A percentile compares a stretch with the other conserved stretches of the same genome.
Conservation (phyloP, 2,797 vertebrate genomes). For the Centroberyx gerrardi region DNA sequence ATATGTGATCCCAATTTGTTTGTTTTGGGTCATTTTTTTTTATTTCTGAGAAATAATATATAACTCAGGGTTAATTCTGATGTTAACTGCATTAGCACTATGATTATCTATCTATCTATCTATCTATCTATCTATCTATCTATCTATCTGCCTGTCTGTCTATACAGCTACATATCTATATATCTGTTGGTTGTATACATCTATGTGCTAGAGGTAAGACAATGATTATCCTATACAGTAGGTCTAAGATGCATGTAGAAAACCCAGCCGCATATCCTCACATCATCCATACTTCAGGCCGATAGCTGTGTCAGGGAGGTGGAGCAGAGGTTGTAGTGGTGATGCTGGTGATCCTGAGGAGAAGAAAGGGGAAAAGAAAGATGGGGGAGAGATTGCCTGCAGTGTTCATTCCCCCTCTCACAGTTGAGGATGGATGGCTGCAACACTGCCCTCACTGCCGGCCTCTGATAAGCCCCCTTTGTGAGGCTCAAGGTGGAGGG, state of each 20-base stretch:
- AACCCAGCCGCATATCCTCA: not conserved
- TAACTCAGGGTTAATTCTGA: no score
- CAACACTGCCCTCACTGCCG: conserved; percentile 42
- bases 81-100: no score
- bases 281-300: not conserved
- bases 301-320: conserved; percentile 18
- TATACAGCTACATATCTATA: not conserved
- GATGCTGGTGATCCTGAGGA: conserved; percentile 12
- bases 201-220: not conserved
- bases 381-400: conserved; percentile 46
- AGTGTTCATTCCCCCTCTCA: conserved; percentile 37
- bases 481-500: conserved; percentile 56
- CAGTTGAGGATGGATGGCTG: conserved; percentile 64
- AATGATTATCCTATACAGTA: not conserved
- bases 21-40: no score
- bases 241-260: not conserved
- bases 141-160: not conserved
- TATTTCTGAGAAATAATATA: no score
- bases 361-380: conserved; percentile 27
- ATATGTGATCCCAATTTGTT: no score
- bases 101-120: not conserved
- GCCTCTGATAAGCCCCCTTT: conserved; percentile 71
- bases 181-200: not conserved
- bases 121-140: not conserved
- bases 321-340: not conserved